phyloP scores from a whole-genome alignment of 2,888 invertebrate genomes.

The Pyrochroa serraticornis region DNA sequence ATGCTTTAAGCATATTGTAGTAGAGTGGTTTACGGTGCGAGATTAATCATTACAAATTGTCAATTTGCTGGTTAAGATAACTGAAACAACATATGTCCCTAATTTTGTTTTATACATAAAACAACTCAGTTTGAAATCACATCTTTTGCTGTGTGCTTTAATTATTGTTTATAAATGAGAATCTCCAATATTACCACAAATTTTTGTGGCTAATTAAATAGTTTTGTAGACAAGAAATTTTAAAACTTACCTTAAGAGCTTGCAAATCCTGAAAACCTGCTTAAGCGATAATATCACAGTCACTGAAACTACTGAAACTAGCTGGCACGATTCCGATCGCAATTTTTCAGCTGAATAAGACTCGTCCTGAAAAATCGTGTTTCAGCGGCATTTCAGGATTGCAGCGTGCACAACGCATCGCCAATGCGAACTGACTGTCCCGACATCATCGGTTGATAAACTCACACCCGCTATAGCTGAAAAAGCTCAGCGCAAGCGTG shows the following conservation, averaged over 20 bases:
- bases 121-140: too few species aligned
- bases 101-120: neutral
- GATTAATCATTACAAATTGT: neutral
- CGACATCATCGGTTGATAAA: conserved; percentile 25
- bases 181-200: too few species aligned
- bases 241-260: conserved; percentile 13
- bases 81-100: neutral
- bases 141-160: too few species aligned
- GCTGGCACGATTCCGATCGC: conserved; percentile 11
- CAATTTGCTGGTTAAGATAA: neutral
- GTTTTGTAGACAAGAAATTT: too few species aligned
- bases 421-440: conserved; percentile 24
- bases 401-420: conserved; percentile 9
- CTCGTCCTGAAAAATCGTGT: neutral
- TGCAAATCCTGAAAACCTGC: conserved; percentile 6
- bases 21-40: too few species aligned
- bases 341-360: conserved; percentile 6
- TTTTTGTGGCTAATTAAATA: too few species aligned
- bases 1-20: too few species aligned
- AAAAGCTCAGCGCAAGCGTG: conserved; percentile 27
- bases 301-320: conserved; percentile 16
- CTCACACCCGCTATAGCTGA: conserved; percentile 20
- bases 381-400: conserved; percentile 11
- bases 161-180: too few species aligned
- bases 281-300: conserved; percentile 28